Percentiles rank a stretch among this genome's conserved stretches.
These are phyloP conservation scores for Drosophila sordidula DNA, from an alignment of 2,888 invertebrate genomes.

Conservation along the genomic window DNA sequence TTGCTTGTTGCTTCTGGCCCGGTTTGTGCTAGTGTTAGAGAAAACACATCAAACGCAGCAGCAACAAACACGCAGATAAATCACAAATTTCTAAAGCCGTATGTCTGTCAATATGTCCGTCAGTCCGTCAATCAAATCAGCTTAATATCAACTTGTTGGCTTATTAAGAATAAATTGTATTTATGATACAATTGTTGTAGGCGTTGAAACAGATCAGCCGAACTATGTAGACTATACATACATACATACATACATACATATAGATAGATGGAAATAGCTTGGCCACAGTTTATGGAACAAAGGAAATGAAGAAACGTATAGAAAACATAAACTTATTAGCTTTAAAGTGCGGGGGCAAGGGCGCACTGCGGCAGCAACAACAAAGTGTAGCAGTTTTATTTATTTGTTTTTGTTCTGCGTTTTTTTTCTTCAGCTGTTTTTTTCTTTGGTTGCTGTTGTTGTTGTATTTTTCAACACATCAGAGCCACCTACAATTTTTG, in stretches of 20 bases:
- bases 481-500: constrained; percentile 85
- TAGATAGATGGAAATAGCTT: constrained; percentile 14
- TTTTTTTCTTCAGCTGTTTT: constrained; percentile 29
- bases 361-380: constrained; percentile 34
- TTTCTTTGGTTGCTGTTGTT: constrained; percentile 23
- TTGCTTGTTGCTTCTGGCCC: constrained; percentile 43
- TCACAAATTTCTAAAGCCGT: constrained; percentile 17
- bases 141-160: constrained; percentile 10
- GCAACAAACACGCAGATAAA: constrained; percentile 17
- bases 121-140: not conserved
- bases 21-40: constrained; percentile 35
- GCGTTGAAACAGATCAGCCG: not conserved
- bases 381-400: constrained; percentile 56
- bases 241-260: not conserved
- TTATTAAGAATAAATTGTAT: constrained; percentile 17
- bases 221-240: not conserved
- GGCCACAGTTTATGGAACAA: constrained; percentile 47
- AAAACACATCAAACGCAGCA: constrained; percentile 37
- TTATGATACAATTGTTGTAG: constrained; percentile 33
- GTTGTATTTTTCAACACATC: constrained; percentile 61
- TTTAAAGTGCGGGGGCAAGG: constrained; percentile 1
- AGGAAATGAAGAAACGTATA: constrained; percentile 40
- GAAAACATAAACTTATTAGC: constrained; percentile 39
- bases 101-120: constrained; percentile 15
- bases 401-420: constrained; percentile 55